A percentile compares a stretch with the other conserved stretches of the same genome.
These are phyloP conservation scores for Clanis bilineata DNA, from an alignment of 2,888 invertebrate species.

Conservation along the genomic window DNA sequence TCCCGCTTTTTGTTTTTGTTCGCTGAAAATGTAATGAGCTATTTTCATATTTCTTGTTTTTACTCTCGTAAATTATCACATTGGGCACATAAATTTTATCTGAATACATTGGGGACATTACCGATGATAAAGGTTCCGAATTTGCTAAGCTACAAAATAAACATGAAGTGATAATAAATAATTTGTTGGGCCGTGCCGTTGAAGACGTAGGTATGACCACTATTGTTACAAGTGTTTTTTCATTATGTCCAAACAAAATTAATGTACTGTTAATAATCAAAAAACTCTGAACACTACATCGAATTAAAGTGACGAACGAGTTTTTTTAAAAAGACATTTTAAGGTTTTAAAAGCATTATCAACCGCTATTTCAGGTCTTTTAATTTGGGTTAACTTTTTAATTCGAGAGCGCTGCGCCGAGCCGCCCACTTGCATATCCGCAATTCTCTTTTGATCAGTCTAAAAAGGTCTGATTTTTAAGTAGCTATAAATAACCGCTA, in stretches of 20 bases:
- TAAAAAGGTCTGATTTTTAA: slow-evolving; percentile 13
- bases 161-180: background rate
- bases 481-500: slow-evolving; percentile 1
- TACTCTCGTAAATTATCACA: slow-evolving; percentile 33
- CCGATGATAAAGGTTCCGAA: slow-evolving; percentile 26
- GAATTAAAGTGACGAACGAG: background rate
- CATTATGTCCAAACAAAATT: background rate
- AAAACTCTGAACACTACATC: background rate
- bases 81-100: slow-evolving; percentile 31
- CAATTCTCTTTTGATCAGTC: slow-evolving; percentile 11
- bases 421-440: slow-evolving; percentile 9
- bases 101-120: slow-evolving; percentile 31
- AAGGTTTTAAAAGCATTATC: slow-evolving; percentile 13
- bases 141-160: background rate
- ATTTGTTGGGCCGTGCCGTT: background rate
- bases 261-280: background rate
- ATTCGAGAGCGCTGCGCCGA: slow-evolving; percentile 1
- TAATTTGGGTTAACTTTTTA: slow-evolving; percentile 13
- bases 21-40: slow-evolving; percentile 15
- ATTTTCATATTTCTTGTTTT: slow-evolving; percentile 27
- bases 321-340: slow-evolving; percentile 11
- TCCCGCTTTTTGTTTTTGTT: slow-evolving; percentile 18
- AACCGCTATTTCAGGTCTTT: slow-evolving; percentile 6
- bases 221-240: background rate
- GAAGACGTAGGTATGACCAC: background rate